Percentiles rank a stretch among this genome's conserved stretches.
Conservation (phyloP, 1,140 invertebrate genomes). For the Belonocnema kinseyi region DNA sequence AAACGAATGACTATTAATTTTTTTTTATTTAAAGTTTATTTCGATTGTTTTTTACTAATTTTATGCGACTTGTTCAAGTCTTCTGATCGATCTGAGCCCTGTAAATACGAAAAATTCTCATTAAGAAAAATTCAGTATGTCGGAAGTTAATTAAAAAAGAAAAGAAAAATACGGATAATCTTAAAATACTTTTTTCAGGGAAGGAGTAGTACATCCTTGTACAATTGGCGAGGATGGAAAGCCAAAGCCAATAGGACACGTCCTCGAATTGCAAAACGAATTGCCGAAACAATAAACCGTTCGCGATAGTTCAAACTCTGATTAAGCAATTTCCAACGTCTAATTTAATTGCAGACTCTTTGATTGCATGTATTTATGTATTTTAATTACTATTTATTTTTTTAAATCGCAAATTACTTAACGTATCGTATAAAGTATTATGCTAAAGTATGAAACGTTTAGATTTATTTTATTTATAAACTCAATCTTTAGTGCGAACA, state of each 20-base stretch:
- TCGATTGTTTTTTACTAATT: too few species aligned
- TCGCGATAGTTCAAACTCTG: slow-evolving; percentile 63
- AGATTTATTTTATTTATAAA: background rate
- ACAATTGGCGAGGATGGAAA: slow-evolving; percentile 92
- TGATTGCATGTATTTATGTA: background rate
- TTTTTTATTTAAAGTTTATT: too few species aligned
- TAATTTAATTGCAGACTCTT: background rate
- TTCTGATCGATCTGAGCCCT: too few species aligned
- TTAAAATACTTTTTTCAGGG: slow-evolving; percentile 67
- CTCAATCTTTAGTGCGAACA: too few species aligned
- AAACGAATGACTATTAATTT: too few species aligned
- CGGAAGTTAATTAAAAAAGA: background rate
- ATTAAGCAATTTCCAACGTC: slow-evolving; percentile 51
- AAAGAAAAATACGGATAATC: background rate
- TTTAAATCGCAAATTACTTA: background rate
- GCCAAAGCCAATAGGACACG: slow-evolving; percentile 91
- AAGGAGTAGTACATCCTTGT: slow-evolving; percentile 92
- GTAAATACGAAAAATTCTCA: background rate
- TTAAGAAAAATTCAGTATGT: background rate
- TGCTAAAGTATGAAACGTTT: background rate
- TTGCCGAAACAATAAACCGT: slow-evolving; percentile 62
- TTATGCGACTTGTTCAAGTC: too few species aligned
- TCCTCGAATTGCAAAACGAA: slow-evolving; percentile 86
- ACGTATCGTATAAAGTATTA: slow-evolving; percentile 4
- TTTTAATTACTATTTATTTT: slow-evolving; percentile 36